These are phyloP conservation scores for Dinoponera quadriceps DNA, from an alignment of 1,140 invertebrate species.

Conservation along the genomic window DNA sequence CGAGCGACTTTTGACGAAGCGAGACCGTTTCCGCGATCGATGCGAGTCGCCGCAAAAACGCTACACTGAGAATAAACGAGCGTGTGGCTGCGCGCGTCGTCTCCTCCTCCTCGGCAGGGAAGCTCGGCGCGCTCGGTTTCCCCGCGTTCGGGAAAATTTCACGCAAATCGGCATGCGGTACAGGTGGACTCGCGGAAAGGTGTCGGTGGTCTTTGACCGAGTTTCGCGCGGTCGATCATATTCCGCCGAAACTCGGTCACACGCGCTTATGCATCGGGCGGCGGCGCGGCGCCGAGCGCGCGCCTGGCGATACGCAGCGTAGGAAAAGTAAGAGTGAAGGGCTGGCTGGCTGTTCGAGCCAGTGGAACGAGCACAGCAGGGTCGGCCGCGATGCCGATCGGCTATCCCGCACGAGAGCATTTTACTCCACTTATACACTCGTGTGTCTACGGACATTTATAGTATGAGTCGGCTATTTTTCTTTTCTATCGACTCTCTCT, in stretches of 20 bases:
- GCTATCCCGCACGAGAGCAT: background rate
- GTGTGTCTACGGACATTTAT: constrained; percentile 4
- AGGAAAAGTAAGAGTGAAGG: constrained; percentile 70
- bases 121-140: too few relatives aligned
- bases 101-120: too few relatives aligned
- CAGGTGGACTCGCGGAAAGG: constrained; percentile 60
- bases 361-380: constrained; percentile 45
- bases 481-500: too few relatives aligned
- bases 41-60: background rate
- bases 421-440: background rate
- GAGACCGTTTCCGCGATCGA: background rate
- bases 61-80: background rate
- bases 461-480: background rate
- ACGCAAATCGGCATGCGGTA: constrained; percentile 58
- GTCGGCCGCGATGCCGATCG: constrained; percentile 23
- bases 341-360: constrained; percentile 57
- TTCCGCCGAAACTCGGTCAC: constrained; percentile 74
- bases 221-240: constrained; percentile 76
- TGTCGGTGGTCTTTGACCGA: constrained; percentile 77
- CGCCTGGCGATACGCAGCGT: constrained; percentile 35
- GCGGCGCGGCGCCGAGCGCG: constrained; percentile 50
- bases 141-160: constrained; percentile 39
- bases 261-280: constrained; percentile 73
- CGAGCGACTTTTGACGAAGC: too few relatives aligned
- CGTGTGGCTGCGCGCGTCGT: too few relatives aligned